phyloP scores from a whole-genome alignment of 2,113 vertebrate genomes.

The Diphyllodes magnificus region DNA sequence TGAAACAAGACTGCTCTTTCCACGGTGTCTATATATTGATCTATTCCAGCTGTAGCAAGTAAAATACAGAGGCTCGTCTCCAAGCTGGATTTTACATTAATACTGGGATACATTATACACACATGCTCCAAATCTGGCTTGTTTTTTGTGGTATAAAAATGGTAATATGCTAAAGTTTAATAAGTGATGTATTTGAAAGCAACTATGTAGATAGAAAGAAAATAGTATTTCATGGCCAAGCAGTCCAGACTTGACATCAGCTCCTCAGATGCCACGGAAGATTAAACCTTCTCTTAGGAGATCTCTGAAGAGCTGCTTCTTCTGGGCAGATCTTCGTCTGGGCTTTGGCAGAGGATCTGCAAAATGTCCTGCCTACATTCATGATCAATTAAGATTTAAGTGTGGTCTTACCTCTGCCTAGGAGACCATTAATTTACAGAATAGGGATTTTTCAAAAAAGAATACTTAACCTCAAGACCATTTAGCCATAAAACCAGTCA shows the following conservation, averaged over 20 bases:
- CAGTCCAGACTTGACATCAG: background rate
- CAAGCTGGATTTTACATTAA: background rate
- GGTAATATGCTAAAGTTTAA: background rate
- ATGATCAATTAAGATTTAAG: background rate
- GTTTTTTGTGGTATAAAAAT: background rate
- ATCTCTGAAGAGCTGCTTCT: background rate
- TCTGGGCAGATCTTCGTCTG: background rate
- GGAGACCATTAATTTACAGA: background rate
- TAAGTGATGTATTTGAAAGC: background rate
- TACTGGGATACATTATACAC: background rate
- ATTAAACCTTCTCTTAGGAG: background rate
- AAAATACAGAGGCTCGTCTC: background rate
- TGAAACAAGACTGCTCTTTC: constrained; percentile 14
- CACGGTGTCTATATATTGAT: background rate
- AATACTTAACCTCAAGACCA: background rate
- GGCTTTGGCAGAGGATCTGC: background rate
- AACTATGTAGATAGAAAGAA: background rate
- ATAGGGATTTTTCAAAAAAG: background rate
- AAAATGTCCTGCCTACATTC: background rate
- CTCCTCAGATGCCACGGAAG: background rate
- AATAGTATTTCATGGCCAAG: background rate
- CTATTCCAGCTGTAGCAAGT: constrained; percentile 14
- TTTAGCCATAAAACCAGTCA: constrained; percentile 4
- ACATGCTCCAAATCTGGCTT: background rate
- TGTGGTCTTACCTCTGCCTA: background rate